Conservation (phyloP, 23 tunicate genomes). For the Botrylloides violaceus region DNA sequence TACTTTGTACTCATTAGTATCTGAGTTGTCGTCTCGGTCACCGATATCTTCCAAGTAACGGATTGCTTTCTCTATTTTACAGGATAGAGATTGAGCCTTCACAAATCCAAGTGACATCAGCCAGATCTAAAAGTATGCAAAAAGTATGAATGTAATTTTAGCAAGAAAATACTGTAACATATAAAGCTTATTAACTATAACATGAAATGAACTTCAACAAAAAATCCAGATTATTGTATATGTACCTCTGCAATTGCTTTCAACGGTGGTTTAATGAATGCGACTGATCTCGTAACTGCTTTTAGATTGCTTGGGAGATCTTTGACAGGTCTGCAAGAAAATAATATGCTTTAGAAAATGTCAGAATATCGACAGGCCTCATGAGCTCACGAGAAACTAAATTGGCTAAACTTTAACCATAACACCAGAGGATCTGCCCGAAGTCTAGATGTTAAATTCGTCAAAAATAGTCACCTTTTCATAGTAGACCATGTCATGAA, state of each 20-base stretch:
- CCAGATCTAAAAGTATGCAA: constrained; percentile 58
- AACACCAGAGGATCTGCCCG: too few relatives aligned
- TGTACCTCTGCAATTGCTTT: neutral
- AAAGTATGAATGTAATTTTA: neutral
- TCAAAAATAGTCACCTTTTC: constrained; percentile 20
- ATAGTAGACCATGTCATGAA: constrained; percentile 45
- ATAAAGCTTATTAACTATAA: too few relatives aligned
- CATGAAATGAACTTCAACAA: neutral
- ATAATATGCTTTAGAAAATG: neutral
- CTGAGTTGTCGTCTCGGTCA: neutral
- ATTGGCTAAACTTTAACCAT: too few relatives aligned
- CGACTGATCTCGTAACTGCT: neutral
- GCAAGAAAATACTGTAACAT: neutral
- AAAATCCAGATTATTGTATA: neutral
- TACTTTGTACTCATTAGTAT: neutral
- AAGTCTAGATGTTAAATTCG: neutral
- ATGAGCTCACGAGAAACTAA: too few relatives aligned
- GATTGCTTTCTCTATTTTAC: constrained; percentile 23
- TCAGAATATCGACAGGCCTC: too few relatives aligned
- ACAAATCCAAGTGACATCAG: constrained; percentile 57
- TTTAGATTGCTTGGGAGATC: neutral
- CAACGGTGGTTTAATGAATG: neutral
- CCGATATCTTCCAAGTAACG: neutral
- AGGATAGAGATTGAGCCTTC: constrained; percentile 34
- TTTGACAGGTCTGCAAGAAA: neutral